These are phyloP conservation scores for Sebastes oblongus DNA, from an alignment of 2,797 vertebrate species.

Conservation along the genomic window DNA sequence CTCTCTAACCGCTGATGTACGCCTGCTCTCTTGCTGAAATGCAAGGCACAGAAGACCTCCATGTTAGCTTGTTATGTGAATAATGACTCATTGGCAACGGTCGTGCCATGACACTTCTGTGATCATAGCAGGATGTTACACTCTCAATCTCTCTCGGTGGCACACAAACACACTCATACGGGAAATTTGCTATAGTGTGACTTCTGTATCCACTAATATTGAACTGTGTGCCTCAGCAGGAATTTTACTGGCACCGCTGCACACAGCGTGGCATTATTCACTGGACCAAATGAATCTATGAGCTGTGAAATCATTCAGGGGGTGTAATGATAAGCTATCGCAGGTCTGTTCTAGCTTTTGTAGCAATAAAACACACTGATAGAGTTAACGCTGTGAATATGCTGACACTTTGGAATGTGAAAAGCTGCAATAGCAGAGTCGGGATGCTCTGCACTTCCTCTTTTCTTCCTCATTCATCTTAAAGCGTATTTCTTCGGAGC, in stretches of 20 bases:
- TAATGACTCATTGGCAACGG: conserved; percentile 39
- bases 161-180: background rate
- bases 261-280: conserved; percentile 53
- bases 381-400: conserved; percentile 52
- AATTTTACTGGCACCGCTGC: conserved; percentile 60
- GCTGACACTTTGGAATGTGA: conserved; percentile 56
- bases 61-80: conserved; percentile 35
- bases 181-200: conserved; percentile 3
- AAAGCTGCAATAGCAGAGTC: conserved; percentile 39
- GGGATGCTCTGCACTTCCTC: conserved; percentile 9
- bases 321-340: conserved; percentile 67
- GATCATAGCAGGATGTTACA: conserved; percentile 16
- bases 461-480: conserved; percentile 27
- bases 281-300: conserved; percentile 67
- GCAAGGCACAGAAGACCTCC: conserved; percentile 21
- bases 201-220: conserved; percentile 46
- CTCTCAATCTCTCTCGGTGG: background rate
- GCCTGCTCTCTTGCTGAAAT: conserved; percentile 30
- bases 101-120: conserved; percentile 32
- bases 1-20: background rate
- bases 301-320: conserved; percentile 73
- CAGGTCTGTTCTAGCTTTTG: conserved; percentile 50
- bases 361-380: conserved; percentile 64
- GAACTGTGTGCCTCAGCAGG: conserved; percentile 55
- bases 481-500: conserved; percentile 31